These are phyloP conservation scores for Neomonachus schauinslandi DNA, from an alignment of 2,113 vertebrate genomes.

Conservation along the genomic window DNA sequence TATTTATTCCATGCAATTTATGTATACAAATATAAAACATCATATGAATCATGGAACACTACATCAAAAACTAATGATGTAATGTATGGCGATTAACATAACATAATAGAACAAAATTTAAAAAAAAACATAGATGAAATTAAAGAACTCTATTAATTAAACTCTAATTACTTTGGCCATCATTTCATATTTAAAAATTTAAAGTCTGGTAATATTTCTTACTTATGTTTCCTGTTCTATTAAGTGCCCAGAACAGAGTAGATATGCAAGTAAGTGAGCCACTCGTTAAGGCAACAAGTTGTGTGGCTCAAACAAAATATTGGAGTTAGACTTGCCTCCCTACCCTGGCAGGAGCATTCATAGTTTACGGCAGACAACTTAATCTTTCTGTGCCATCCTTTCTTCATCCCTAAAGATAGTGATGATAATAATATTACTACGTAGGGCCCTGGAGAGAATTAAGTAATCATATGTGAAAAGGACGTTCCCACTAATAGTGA, in stretches of 20 bases:
- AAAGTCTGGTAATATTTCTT: neutral
- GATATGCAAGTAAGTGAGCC: neutral
- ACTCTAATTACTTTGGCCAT: neutral
- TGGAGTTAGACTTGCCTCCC: neutral
- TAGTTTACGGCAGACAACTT: neutral
- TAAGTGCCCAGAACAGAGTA: neutral
- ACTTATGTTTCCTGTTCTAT: neutral
- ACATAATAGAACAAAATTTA: no score
- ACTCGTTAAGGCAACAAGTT: constrained; percentile 3
- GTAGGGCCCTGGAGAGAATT: neutral
- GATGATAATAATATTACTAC: neutral
- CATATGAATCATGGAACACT: no score
- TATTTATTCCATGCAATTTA: neutral
- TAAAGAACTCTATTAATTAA: neutral
- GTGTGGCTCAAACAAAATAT: neutral
- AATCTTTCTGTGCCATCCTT: constrained; percentile 20
- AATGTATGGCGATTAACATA: no score
- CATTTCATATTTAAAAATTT: constrained; percentile 2
- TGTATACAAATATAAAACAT: constrained; percentile 6
- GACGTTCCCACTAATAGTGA: neutral
- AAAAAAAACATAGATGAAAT: neutral
- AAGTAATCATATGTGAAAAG: neutral
- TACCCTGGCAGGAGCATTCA: neutral
- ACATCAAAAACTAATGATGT: no score
- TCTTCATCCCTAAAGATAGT: neutral